Base-by-base conservation (phyloP, 2,113 vertebrate genomes). In the Monopterus albus region DNA sequence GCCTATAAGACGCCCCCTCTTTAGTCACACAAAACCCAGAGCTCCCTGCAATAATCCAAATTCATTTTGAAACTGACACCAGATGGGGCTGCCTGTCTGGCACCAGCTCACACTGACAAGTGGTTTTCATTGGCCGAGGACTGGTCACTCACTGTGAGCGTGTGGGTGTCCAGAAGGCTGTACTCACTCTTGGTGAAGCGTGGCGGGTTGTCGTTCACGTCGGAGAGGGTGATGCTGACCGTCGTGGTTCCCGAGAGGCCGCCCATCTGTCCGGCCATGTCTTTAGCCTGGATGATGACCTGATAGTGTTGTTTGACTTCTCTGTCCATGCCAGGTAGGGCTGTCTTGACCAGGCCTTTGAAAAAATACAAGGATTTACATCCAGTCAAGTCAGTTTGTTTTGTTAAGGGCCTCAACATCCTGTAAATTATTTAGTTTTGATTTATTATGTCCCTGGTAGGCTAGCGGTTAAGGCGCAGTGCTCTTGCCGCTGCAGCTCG, bases 261-360 rank as follows among this genome's bases (percentile, higher is more conserved):
- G 0, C 97, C 97, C 96, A 97, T 97, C 92, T 99, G 97, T 4
- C 97, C 97, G 0, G 95, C 96, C 97, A 99, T 99, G 85, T 99
- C 97, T 72, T 99, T 99, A 6, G 95, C 97, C 88, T 98, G 97
- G 81, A 99, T 98, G 87, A 98, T 95, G 36, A 98, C 97, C 92
- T 96, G 95, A 87, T 97, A 98, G 21, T 97, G 93, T 25, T 98
- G 95, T 38, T 94, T 94, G 28, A 95, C 95, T 86, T 99, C 97
- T 77, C 97, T 84, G 84, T 99, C 96, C 97, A 99, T 99, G 84
- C 95, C 96, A 20, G 95, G 91, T 78, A 99, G 91, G 14, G 97
- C 97, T 8, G 97, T 98, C 89, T 95, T 95, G 89, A 99, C 97
- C 86, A 97, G 91, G 52, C 97, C 97, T 98, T 82, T 26, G 23